Evolutionary conservation across 2,113 vertebrate species (phyloP), one percentile per base, ranked within the genome.

Genomic region (Collichthys lucidus): DNA sequence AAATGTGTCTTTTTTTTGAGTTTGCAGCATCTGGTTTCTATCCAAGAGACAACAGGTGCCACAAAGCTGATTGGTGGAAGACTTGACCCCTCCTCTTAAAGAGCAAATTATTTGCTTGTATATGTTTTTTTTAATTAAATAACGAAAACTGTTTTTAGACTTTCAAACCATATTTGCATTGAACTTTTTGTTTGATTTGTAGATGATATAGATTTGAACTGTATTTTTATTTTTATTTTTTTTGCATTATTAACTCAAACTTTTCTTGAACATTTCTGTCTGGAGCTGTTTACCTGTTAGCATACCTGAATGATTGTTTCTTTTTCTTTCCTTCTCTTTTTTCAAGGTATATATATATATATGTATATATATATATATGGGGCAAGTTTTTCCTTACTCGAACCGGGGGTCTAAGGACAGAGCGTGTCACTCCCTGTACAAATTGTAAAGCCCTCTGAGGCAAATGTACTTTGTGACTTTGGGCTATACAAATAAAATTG

Each of bases 41-140:
- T 26, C 10, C 47, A 66, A 64, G 61, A 4, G 78, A 77, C 84
- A 86, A 82, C 86, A 91, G 89, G 87, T 90, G 77, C 63, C 73
- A 42, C 22, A 49, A 5, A 52, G 63, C 42, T 24, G 22, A 67
- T 14, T 68, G 52, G 19, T 59, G 68, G 17, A 42, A 35, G 53
- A 74, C 55, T 1, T 46, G 22, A 61, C n/a, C 24, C 31, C 50
- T 50, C 31, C 29, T 35, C 12, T 57, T 19, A 15, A 35, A 49
- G 17, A 60, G 5, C 1, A n/a, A 55, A 35, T 57, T 16, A 47
- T 53, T 42, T 60, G 2, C 35, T 78, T 63, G 1, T 11, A 17
- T 66, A 3, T 12, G 14, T 46, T 14, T 35, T 40, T 35, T 35
- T n/a, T n/a, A n/a, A 8, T 40, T 40, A 40, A 8, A 40, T 35